These are phyloP conservation scores for Nomada fucata DNA, from an alignment of 2,888 invertebrate species.

Conservation along the genomic window DNA sequence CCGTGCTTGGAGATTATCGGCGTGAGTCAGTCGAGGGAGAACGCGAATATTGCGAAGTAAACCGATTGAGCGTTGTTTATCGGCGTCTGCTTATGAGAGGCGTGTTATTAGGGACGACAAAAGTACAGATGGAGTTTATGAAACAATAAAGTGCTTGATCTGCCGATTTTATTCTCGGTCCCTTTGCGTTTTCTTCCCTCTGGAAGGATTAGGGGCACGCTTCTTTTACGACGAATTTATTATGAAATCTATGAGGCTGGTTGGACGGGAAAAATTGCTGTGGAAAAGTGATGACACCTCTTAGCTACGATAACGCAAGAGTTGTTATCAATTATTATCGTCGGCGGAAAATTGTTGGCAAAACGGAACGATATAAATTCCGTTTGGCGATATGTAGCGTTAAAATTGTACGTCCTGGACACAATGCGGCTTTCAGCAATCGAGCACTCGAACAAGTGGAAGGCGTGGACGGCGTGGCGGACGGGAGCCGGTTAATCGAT, in stretches of 20 bases:
- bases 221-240: no score
- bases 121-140: constrained; percentile 5
- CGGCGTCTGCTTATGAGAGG: constrained; percentile 27
- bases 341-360: no score
- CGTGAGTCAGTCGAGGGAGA: constrained; percentile 26
- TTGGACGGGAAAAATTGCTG: no score
- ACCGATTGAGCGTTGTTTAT: constrained; percentile 54
- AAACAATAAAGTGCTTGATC: constrained; percentile 29
- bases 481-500: constrained; percentile 63
- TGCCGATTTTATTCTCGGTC: background rate
- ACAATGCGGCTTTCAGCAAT: no score
- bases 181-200: background rate
- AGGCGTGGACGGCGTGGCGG: constrained; percentile 15
- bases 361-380: no score
- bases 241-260: no score
- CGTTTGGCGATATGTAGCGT: no score
- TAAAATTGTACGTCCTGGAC: no score
- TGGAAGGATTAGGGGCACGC: no score
- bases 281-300: no score
- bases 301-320: no score
- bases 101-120: constrained; percentile 5
- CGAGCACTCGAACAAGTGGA: constrained; percentile 39
- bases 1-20: constrained; percentile 34
- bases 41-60: constrained; percentile 37
- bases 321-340: no score